A percentile compares a stretch with the other conserved stretches of the same genome.
phyloP scores from a whole-genome alignment of 1,140 invertebrate species.

The Phthorimaea operculella region DNA sequence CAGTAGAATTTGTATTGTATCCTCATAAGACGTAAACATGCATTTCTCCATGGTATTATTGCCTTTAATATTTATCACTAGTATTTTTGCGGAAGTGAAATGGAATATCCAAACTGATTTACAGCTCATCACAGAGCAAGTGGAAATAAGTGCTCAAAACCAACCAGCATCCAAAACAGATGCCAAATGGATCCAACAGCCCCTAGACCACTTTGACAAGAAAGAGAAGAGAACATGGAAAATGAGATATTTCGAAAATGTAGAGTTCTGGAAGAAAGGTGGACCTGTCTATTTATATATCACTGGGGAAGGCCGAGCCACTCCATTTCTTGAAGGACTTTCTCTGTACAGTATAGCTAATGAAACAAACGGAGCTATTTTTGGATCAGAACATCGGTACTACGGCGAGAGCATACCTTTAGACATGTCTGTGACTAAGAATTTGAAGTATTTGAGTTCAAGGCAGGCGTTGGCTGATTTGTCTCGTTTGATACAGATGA shows the following conservation, averaged over 20 bases:
- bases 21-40: no score
- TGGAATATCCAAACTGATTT: no score
- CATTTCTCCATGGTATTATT: no score
- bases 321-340: slow-evolving; percentile 5
- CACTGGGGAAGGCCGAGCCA: slow-evolving; percentile 55
- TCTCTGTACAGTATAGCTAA: slow-evolving; percentile 41
- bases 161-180: background rate
- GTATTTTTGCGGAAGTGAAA: no score
- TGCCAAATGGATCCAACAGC: slow-evolving; percentile 11
- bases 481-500: slow-evolving; percentile 71
- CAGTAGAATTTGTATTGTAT: no score
- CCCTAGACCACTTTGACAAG: slow-evolving; percentile 14
- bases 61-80: no score
- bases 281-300: slow-evolving; percentile 73
- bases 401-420: slow-evolving; percentile 80
- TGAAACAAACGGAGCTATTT: slow-evolving; percentile 13
- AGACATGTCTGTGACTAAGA: slow-evolving; percentile 64
- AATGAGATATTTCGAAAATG: slow-evolving; percentile 15
- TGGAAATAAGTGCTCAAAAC: no score
- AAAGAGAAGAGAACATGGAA: slow-evolving; percentile 10
- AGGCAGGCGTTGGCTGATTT: slow-evolving; percentile 78
- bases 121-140: no score
- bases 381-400: slow-evolving; percentile 77
- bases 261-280: slow-evolving; percentile 19
- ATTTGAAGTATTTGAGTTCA: slow-evolving; percentile 71